Percentiles rank a stretch among this genome's conserved stretches.
Conservation (phyloP, 2,888 invertebrate genomes). For the Campaea margaritaria region DNA sequence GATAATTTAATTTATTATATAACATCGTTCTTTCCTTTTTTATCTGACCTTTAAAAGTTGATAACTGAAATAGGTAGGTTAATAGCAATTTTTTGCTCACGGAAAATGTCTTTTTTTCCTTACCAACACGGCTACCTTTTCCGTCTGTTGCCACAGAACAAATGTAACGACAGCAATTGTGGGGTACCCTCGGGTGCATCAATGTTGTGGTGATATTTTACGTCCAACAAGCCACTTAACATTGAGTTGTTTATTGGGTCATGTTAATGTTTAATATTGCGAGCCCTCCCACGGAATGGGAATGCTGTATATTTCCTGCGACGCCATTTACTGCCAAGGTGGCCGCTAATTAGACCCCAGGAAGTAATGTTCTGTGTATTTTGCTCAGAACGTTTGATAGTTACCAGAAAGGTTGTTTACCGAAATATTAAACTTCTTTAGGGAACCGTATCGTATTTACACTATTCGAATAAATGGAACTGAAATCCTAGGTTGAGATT, state of each 20-base stretch:
- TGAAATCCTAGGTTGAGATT: conserved; percentile 19
- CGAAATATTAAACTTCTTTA: not conserved
- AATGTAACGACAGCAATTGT: conserved; percentile 17
- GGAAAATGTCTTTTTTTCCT: not conserved
- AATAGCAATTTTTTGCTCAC: too few relatives aligned
- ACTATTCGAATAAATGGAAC: conserved; percentile 10
- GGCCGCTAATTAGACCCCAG: conserved; percentile 42
- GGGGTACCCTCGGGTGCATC: conserved; percentile 40
- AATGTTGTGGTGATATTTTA: conserved; percentile 42
- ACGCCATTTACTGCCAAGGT: conserved; percentile 40
- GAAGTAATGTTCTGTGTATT: conserved; percentile 39
- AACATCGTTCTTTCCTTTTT: too few relatives aligned
- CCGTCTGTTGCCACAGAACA: conserved; percentile 16
- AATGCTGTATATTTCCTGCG: conserved; percentile 40
- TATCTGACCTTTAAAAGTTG: too few relatives aligned
- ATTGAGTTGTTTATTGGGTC: conserved; percentile 46
- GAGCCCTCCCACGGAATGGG: conserved; percentile 35
- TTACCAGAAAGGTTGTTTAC: conserved; percentile 23
- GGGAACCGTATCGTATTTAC: not conserved
- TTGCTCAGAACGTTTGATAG: conserved; percentile 34
- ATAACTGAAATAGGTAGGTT: too few relatives aligned
- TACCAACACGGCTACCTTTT: conserved; percentile 16
- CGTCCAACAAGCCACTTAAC: conserved; percentile 45
- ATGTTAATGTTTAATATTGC: conserved; percentile 46
- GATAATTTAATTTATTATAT: too few relatives aligned